These are phyloP conservation scores for Schizothorax lantsangensis DNA, from an alignment of 2,797 vertebrate species.

Conservation along the genomic window DNA sequence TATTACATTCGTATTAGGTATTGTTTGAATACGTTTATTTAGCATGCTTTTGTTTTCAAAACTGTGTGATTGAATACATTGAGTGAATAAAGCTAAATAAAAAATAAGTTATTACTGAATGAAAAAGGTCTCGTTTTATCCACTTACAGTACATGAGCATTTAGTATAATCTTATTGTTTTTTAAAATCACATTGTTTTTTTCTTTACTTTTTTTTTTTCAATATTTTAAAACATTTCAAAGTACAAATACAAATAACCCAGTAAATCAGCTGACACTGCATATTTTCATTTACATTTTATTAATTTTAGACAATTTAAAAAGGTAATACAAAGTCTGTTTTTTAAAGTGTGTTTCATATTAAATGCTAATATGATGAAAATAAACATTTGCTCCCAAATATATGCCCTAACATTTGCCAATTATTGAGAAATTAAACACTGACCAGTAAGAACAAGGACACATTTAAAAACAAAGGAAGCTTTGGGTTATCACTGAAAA, in stretches of 20 bases:
- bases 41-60: background rate
- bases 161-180: background rate
- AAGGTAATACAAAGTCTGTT: conserved; percentile 63
- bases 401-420: conserved; percentile 19
- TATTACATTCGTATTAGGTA: background rate
- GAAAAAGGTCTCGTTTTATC: background rate
- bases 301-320: conserved; percentile 60
- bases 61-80: background rate
- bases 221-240: background rate
- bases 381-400: conserved; percentile 54
- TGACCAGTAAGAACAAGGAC: conserved; percentile 33
- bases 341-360: conserved; percentile 50
- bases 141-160: background rate
- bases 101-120: background rate
- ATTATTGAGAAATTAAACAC: conserved; percentile 26
- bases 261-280: background rate
- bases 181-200: no score
- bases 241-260: background rate
- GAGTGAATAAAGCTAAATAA: background rate
- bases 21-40: background rate
- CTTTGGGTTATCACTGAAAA: conserved; percentile 13
- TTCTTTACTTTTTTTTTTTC: background rate
- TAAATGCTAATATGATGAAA: conserved; percentile 51
- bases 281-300: conserved; percentile 55
- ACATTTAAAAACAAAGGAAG: conserved; percentile 28